Conservation (phyloP, 2,113 vertebrate species). For the Falco punctatus region DNA sequence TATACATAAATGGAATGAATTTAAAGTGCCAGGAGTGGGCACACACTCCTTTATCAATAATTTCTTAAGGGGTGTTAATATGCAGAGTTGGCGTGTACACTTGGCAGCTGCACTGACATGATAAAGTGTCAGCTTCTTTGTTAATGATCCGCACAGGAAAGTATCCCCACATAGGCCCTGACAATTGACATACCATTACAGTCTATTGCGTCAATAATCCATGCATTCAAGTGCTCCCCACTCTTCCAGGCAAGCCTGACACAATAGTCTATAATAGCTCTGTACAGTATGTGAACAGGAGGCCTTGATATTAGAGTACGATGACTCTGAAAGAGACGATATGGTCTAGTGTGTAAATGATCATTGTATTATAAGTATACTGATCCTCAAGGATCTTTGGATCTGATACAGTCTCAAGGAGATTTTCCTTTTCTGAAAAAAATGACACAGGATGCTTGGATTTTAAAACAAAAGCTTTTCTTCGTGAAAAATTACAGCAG, state of each 20-base stretch:
- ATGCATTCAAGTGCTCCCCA: conserved; percentile 61
- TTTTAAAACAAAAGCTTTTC: conserved; percentile 25
- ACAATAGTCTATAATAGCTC: conserved; percentile 52
- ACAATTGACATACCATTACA: conserved; percentile 67
- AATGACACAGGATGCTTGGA: not conserved
- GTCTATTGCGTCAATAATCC: conserved; percentile 65
- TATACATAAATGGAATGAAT: conserved; percentile 49
- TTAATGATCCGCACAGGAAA: conserved; percentile 68
- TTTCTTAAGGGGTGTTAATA: conserved; percentile 63
- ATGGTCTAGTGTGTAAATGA: conserved; percentile 25
- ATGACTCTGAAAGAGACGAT: not conserved
- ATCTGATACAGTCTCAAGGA: not conserved
- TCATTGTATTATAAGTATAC: not conserved
- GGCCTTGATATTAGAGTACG: conserved; percentile 43
- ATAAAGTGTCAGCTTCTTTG: conserved; percentile 68
- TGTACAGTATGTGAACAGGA: conserved; percentile 13
- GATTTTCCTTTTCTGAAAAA: not conserved
- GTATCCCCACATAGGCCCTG: conserved; percentile 63
- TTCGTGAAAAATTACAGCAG: conserved; percentile 19
- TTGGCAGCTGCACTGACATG: conserved; percentile 68
- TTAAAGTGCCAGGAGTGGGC: conserved; percentile 50
- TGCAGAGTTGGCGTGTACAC: conserved; percentile 60
- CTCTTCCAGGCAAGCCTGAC: conserved; percentile 51
- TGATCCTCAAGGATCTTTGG: conserved; percentile 44
- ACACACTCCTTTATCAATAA: conserved; percentile 47